phyloP scores from a whole-genome alignment of 1,140 invertebrate species.

The Drosophila azteca region DNA sequence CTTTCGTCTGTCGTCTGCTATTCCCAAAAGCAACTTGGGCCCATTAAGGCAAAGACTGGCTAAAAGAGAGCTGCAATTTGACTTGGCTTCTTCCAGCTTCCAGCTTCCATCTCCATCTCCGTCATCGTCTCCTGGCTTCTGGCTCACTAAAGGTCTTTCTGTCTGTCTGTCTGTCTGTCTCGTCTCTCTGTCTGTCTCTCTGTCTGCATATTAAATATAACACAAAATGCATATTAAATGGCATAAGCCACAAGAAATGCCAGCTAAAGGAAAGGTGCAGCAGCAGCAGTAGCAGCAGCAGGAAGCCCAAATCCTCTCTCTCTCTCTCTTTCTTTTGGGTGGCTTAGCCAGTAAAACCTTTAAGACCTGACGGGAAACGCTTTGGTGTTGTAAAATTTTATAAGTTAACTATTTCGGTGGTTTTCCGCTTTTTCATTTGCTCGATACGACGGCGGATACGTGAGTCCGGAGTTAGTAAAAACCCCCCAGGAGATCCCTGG shows the following conservation, averaged over 20 bases:
- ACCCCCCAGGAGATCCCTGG: constrained; percentile 26
- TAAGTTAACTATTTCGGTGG: constrained; percentile 65
- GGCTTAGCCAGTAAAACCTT: constrained; percentile 77
- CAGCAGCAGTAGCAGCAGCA: constrained; percentile 1
- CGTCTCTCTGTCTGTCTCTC: constrained; percentile 42
- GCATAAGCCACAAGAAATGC: constrained; percentile 73
- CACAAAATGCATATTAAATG: constrained; percentile 83
- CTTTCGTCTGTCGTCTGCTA: constrained; percentile 30
- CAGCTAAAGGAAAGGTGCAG: constrained; percentile 33
- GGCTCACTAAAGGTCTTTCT: background rate
- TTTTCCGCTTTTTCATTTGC: constrained; percentile 63
- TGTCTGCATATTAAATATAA: constrained; percentile 82
- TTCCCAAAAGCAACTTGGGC: constrained; percentile 69
- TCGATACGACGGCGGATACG: constrained; percentile 11
- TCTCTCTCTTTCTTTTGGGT: constrained; percentile 4
- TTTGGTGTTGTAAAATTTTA: constrained; percentile 76
- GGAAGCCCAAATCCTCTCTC: constrained; percentile 23
- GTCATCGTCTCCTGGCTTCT: no score
- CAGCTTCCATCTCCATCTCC: constrained; percentile 17
- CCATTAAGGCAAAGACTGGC: constrained; percentile 70
- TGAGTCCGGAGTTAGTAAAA: constrained; percentile 23
- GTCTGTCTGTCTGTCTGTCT: constrained; percentile 7
- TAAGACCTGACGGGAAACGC: constrained; percentile 74
- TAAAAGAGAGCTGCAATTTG: constrained; percentile 58
- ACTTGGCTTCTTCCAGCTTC: constrained; percentile 53